phyloP scores from a whole-genome alignment of 2,888 invertebrate species.

The Drosophila parthenogenetica region DNA sequence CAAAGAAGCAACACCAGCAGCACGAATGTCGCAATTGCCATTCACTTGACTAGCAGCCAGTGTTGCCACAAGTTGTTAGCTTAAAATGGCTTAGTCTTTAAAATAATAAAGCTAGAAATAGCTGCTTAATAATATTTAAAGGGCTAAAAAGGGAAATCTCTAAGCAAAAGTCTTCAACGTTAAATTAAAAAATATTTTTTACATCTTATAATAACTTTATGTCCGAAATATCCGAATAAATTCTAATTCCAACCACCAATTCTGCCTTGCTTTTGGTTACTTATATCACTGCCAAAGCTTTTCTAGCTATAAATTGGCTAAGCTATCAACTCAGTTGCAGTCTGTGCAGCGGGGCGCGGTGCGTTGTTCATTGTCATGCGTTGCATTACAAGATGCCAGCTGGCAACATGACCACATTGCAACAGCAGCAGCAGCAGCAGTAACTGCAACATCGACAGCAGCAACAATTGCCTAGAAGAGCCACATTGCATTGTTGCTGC shows the following conservation, averaged over 20 bases:
- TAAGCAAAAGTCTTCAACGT: too few relatives aligned
- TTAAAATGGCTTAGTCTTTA: too few relatives aligned
- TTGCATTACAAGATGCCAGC: slow-evolving; percentile 83
- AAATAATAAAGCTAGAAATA: not conserved
- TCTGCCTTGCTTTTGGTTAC: too few relatives aligned
- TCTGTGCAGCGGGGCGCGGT: slow-evolving; percentile 41
- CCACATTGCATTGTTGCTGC: slow-evolving; percentile 63
- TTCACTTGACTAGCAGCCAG: slow-evolving; percentile 21
- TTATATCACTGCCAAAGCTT: too few relatives aligned
- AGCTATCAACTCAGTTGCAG: not conserved
- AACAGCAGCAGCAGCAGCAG: slow-evolving; percentile 30
- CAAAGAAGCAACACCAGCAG: slow-evolving; percentile 46
- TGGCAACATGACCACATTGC: slow-evolving; percentile 64
- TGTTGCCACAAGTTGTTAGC: slow-evolving; percentile 3
- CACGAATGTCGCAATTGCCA: slow-evolving; percentile 12
- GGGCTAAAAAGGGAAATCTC: too few relatives aligned
- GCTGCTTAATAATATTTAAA: not conserved
- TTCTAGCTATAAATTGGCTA: not conserved
- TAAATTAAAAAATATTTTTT: too few relatives aligned
- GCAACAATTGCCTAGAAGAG: slow-evolving; percentile 73
- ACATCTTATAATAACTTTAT: too few relatives aligned
- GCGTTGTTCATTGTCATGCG: slow-evolving; percentile 81
- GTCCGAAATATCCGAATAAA: too few relatives aligned
- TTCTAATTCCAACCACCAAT: too few relatives aligned
- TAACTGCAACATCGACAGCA: slow-evolving; percentile 28